phyloP scores from a whole-genome alignment of 2,113 vertebrate species.

The Anthoscopus minutus region DNA sequence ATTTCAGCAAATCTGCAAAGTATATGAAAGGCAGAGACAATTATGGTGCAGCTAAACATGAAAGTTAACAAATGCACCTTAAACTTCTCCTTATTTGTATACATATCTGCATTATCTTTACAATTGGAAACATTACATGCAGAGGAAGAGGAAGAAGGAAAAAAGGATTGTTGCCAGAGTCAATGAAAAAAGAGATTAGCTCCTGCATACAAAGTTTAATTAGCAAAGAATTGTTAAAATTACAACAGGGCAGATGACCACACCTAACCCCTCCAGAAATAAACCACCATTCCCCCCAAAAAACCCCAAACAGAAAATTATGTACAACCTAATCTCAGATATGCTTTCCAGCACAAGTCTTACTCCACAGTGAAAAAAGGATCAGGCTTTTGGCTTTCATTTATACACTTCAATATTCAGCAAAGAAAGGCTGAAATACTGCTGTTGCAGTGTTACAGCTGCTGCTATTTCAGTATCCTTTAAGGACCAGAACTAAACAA shows the following conservation, averaged over 20 bases:
- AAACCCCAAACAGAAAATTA: neutral
- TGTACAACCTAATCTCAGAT: neutral
- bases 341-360: neutral
- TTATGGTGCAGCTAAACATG: accelerated
- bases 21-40: neutral
- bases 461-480: neutral
- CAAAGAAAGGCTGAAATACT: neutral
- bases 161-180: neutral
- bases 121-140: neutral
- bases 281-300: accelerated
- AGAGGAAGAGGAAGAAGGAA: neutral
- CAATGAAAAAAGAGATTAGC: neutral
- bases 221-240: neutral
- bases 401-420: neutral
- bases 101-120: neutral
- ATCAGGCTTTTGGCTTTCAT: neutral
- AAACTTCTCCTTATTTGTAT: neutral
- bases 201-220: neutral
- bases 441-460: neutral
- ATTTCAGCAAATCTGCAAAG: neutral
- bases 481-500: neutral
- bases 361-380: neutral
- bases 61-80: neutral
- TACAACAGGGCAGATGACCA: neutral
- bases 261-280: neutral